phyloP scores from a whole-genome alignment of 2,797 vertebrate species.

The Notoglanidium macrostoma region DNA sequence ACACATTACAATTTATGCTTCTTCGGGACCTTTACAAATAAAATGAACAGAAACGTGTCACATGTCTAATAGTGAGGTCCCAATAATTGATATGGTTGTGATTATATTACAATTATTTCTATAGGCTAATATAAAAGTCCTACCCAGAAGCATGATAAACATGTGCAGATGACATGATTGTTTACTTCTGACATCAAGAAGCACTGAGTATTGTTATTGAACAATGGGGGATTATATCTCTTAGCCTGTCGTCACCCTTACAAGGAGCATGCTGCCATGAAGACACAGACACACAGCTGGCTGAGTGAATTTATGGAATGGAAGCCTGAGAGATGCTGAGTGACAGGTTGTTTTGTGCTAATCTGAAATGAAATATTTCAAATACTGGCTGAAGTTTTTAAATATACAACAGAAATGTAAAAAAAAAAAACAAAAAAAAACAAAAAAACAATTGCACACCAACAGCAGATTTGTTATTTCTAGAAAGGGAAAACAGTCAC shows the following conservation, averaged over 20 bases:
- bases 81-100: neutral
- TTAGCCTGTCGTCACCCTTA: conserved; percentile 35
- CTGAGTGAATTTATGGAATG: neutral
- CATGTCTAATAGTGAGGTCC: neutral
- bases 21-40: neutral
- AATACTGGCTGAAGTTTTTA: neutral
- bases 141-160: neutral
- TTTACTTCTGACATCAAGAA: conserved; percentile 46
- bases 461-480: neutral
- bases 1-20: neutral
- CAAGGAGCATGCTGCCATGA: neutral
- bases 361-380: neutral
- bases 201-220: conserved; percentile 26
- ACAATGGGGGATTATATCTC: conserved; percentile 44
- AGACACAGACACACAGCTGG: conserved; percentile 17
- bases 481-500: neutral
- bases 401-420: neutral
- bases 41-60: neutral
- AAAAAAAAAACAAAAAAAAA: neutral
- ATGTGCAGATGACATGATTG: conserved; percentile 35
- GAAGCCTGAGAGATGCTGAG: neutral
- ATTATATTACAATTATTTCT: neutral
- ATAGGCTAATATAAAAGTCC: neutral
- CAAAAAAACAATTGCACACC: neutral
- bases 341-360: neutral